A percentile compares a stretch with the other conserved stretches of the same genome.
Evolutionary conservation across 2,797 vertebrate species (phyloP).

Genomic region (Lepilemur ruficaudatus): DNA sequence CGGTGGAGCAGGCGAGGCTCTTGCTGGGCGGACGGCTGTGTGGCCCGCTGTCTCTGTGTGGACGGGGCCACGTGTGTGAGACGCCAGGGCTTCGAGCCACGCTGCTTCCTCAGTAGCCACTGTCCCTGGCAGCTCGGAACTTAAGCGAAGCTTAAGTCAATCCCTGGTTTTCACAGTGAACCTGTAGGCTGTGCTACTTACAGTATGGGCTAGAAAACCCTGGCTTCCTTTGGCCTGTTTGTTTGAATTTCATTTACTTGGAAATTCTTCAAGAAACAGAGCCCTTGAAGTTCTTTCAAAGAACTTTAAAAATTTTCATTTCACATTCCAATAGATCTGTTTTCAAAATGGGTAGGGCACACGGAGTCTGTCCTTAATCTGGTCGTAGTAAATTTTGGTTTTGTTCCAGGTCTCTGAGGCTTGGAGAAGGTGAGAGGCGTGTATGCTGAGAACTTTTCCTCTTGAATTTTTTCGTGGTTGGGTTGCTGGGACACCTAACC

Average conservation of each 20-base stretch:
- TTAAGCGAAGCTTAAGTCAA: constrained; percentile 10
- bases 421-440: background rate
- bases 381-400: background rate
- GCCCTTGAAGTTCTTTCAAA: background rate
- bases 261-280: constrained; percentile 18
- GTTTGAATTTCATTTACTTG: constrained; percentile 37
- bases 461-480: background rate
- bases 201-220: background rate
- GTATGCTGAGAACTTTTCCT: background rate
- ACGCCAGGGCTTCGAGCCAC: background rate
- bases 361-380: background rate
- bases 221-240: background rate
- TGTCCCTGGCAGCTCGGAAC: background rate
- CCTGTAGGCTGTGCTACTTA: background rate
- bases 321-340: background rate
- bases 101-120: background rate
- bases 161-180: background rate
- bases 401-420: background rate
- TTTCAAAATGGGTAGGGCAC: background rate
- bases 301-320: background rate
- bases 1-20: background rate
- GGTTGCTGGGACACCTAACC: background rate
- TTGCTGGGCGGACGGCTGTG: background rate
- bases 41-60: background rate
- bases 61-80: background rate